Conservation (phyloP, 2,888 invertebrate genomes). For the Lepidocyrtoides sp. region DNA sequence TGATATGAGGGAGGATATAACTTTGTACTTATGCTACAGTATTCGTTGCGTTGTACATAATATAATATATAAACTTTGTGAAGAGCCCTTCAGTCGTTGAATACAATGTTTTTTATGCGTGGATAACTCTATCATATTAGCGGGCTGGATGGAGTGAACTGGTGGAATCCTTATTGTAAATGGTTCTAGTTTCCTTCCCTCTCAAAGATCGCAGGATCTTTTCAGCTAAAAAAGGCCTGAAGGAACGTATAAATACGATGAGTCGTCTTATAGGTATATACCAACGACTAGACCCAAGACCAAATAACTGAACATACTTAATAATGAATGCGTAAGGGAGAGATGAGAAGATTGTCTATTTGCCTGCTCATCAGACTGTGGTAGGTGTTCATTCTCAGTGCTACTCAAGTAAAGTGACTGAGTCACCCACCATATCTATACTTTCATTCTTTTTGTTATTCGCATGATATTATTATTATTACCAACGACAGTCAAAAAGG, state of each 20-base stretch:
- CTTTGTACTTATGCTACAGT: too few relatives aligned
- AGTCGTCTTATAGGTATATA: background rate
- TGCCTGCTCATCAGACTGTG: conserved; percentile 37
- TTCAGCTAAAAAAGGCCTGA: background rate
- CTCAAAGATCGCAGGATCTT: background rate
- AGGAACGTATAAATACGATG: background rate
- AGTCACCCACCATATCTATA: conserved; percentile 26
- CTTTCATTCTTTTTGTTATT: conserved; percentile 5
- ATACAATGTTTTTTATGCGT: background rate
- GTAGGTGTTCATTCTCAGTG: conserved; percentile 1
- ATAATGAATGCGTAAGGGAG: background rate
- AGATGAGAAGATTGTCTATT: background rate
- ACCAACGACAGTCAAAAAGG: conserved; percentile 59
- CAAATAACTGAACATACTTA: background rate
- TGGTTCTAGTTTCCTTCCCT: conserved; percentile 23
- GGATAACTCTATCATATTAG: background rate
- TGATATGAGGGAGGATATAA: background rate
- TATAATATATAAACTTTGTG: background rate
- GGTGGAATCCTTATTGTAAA: background rate
- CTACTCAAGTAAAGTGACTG: conserved; percentile 1
- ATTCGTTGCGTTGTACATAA: too few relatives aligned
- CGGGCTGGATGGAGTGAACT: background rate
- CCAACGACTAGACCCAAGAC: background rate
- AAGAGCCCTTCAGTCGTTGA: background rate
- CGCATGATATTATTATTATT: conserved; percentile 12